A percentile compares a stretch with the other conserved stretches of the same genome.
These are phyloP conservation scores for Trissolcus japonicus DNA, from an alignment of 2,888 invertebrate species.

Conservation along the genomic window DNA sequence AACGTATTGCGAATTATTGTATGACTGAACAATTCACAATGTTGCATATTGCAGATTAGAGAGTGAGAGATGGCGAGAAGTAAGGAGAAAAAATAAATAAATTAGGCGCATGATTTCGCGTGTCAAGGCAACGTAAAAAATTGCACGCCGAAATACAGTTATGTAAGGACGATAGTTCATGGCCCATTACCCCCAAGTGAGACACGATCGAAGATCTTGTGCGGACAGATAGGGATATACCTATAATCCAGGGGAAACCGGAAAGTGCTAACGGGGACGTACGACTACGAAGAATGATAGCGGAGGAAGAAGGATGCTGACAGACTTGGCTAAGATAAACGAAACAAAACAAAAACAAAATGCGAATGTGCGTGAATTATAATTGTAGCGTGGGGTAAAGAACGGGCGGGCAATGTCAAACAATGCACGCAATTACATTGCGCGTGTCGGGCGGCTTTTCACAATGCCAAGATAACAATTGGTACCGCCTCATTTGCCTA, in stretches of 20 bases:
- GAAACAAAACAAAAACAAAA: conserved; percentile 43
- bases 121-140: conserved; percentile 5
- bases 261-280: conserved; percentile 45
- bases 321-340: neutral
- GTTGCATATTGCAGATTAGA: too few species aligned
- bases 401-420: conserved; percentile 65
- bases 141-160: conserved; percentile 33
- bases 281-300: conserved; percentile 35
- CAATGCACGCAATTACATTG: conserved; percentile 74
- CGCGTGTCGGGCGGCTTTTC: conserved; percentile 66
- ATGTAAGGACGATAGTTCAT: conserved; percentile 64
- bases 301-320: neutral
- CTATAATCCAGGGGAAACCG: conserved; percentile 57
- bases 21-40: too few species aligned
- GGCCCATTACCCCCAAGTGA: conserved; percentile 66
- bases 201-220: conserved; percentile 58
- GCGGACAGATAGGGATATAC: conserved; percentile 58
- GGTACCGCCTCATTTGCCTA: conserved; percentile 74
- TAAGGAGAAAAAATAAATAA: too few species aligned
- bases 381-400: conserved; percentile 62
- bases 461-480: conserved; percentile 70
- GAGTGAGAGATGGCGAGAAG: too few species aligned
- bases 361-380: conserved; percentile 64
- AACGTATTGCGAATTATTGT: too few species aligned
- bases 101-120: neutral